Conservation (phyloP, 2,113 vertebrate species). For the Lamprotornis superbus region DNA sequence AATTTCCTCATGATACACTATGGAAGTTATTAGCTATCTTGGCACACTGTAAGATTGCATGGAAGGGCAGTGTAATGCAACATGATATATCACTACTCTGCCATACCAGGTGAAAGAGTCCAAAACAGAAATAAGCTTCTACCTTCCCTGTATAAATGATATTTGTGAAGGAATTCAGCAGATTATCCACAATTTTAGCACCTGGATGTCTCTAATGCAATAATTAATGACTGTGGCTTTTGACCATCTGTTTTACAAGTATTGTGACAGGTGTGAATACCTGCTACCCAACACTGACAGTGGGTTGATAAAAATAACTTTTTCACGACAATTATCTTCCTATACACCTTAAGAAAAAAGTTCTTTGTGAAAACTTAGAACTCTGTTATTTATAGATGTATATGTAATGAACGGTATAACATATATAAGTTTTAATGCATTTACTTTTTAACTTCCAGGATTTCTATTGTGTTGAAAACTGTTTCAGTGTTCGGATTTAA, state of each 20-base stretch:
- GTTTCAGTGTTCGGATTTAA: neutral
- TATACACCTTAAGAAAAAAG: neutral
- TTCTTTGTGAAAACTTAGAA: neutral
- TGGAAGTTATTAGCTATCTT: neutral
- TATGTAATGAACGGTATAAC: neutral
- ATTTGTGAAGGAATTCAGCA: constrained; percentile 8
- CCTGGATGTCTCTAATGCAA: constrained; percentile 23
- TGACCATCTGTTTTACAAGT: constrained; percentile 66
- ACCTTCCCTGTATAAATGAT: neutral
- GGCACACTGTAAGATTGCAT: neutral
- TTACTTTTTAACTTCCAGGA: neutral
- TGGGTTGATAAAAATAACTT: neutral
- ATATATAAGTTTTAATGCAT: neutral
- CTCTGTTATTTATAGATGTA: neutral
- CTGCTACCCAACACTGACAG: neutral
- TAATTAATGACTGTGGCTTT: constrained; percentile 57
- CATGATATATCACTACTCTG: neutral
- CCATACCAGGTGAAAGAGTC: neutral
- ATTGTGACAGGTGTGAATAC: neutral
- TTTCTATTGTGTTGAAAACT: neutral
- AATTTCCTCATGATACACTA: neutral
- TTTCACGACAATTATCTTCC: neutral
- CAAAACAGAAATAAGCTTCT: neutral
- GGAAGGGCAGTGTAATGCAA: neutral
- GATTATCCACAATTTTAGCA: constrained; percentile 45